Percentiles rank a stretch among this genome's conserved stretches.
Conservation (phyloP, 2,888 invertebrate genomes). For the Halictus ligatus region DNA sequence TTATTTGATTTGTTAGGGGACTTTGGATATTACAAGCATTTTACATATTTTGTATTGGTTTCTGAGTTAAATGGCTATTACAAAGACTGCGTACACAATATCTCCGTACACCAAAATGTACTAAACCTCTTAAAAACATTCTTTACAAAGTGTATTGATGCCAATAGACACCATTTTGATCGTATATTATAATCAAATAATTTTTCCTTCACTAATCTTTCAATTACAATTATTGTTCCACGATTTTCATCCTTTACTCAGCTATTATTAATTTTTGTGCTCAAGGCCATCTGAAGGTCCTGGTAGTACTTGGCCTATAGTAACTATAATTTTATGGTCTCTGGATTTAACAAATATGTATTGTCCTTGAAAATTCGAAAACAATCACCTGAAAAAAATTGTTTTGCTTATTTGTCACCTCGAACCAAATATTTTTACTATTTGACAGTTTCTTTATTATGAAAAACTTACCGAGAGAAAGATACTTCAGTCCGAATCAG, state of each 20-base stretch:
- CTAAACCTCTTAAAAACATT: not conserved
- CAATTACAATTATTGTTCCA: not conserved
- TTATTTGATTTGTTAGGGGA: not conserved
- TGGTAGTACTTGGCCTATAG: not conserved
- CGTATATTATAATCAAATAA: not conserved
- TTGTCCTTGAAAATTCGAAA: too few species aligned
- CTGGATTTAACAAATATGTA: too few species aligned
- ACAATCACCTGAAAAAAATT: too few species aligned
- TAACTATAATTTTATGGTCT: not conserved
- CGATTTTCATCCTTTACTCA: not conserved
- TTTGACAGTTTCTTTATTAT: too few species aligned
- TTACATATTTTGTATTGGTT: constrained; percentile 2
- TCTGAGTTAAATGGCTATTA: not conserved
- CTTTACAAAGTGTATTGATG: not conserved
- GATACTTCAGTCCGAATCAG: too few species aligned
- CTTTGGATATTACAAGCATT: not conserved
- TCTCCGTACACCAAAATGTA: not conserved
- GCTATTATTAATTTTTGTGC: not conserved
- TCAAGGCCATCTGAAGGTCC: not conserved
- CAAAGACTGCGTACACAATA: not conserved
- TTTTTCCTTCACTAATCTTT: not conserved
- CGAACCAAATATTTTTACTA: too few species aligned
- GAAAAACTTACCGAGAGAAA: too few species aligned
- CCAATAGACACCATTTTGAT: not conserved
- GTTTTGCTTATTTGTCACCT: too few species aligned